A percentile compares a stretch with the other conserved stretches of the same genome.
Conservation (phyloP, 2,797 vertebrate genomes). For the Hippocampus kuda region DNA sequence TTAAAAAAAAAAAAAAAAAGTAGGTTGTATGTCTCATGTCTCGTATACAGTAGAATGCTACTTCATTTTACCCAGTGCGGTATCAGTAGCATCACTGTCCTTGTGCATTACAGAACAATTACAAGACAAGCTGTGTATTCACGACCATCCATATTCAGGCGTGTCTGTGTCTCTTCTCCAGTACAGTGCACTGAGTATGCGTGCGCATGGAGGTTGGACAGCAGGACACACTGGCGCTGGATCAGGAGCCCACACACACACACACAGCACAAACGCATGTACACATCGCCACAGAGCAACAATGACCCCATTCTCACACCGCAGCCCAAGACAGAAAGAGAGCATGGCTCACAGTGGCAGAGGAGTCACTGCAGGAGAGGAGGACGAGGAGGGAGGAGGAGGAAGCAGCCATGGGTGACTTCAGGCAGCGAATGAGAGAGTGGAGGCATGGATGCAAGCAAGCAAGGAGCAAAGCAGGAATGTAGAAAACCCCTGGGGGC, state of each 20-base stretch:
- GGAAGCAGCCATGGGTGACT: conserved; percentile 30
- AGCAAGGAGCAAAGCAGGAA: conserved; percentile 36
- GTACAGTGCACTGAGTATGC: not conserved
- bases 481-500: conserved; percentile 51
- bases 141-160: not conserved
- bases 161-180: not conserved
- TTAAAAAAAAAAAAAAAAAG: not conserved
- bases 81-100: not conserved
- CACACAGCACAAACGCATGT: conserved; percentile 22
- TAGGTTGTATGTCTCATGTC: too few relatives aligned
- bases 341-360: conserved; percentile 58
- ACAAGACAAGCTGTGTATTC: conserved; percentile 1
- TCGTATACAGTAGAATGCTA: too few relatives aligned
- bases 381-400: conserved; percentile 24
- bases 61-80: too few relatives aligned
- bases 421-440: conserved; percentile 44
- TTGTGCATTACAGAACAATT: conserved; percentile 1
- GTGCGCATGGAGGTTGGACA: conserved; percentile 8
- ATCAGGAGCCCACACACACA: conserved; percentile 29
- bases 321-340: conserved; percentile 58
- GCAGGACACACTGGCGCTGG: conserved; percentile 31
- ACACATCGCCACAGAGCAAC: conserved; percentile 50
- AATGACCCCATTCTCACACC: conserved; percentile 70
- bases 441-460: conserved; percentile 36
- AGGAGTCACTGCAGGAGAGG: conserved; percentile 48